A percentile compares a stretch with the other conserved stretches of the same genome.
These are phyloP conservation scores for Saxidomus purpurata DNA, from an alignment of 1,140 invertebrate genomes.

Conservation along the genomic window DNA sequence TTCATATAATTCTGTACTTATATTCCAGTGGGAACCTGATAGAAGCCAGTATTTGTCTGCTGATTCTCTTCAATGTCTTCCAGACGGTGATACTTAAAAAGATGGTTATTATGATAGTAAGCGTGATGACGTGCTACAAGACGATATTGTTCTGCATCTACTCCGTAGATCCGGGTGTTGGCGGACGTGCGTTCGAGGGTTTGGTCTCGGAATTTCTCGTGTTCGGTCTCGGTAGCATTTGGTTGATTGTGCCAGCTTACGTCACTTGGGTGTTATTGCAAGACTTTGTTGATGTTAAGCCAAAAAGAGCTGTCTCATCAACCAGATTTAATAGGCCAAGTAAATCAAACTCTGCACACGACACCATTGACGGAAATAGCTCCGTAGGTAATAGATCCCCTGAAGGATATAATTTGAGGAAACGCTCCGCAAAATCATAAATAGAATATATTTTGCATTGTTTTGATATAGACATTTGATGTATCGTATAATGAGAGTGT, in stretches of 20 bases:
- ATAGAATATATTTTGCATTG: too few species aligned
- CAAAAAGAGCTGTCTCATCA: neutral
- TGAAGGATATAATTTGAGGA: too few species aligned
- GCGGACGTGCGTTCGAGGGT: neutral
- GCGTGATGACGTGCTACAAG: constrained; percentile 42
- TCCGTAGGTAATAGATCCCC: too few species aligned
- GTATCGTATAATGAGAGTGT: too few species aligned
- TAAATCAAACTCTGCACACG: neutral
- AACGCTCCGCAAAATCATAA: too few species aligned
- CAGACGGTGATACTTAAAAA: constrained; percentile 26
- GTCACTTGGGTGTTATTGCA: constrained; percentile 5
- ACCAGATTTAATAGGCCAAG: neutral
- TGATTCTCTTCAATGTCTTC: constrained; percentile 29
- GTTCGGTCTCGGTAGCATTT: neutral
- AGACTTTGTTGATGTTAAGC: constrained; percentile 35
- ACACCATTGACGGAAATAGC: neutral
- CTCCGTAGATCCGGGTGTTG: constrained; percentile 30
- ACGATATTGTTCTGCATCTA: constrained; percentile 34
- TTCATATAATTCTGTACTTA: too few species aligned
- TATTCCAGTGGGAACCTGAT: constrained; percentile 40
- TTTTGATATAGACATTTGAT: too few species aligned
- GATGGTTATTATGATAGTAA: constrained; percentile 2
- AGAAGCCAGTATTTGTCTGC: neutral
- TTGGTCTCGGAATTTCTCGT: constrained; percentile 17
- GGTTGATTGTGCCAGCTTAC: constrained; percentile 30